A percentile compares a stretch with the other conserved stretches of the same genome.
These are phyloP conservation scores for Proteles cristata DNA, from an alignment of 2,113 vertebrate species.

Conservation along the genomic window DNA sequence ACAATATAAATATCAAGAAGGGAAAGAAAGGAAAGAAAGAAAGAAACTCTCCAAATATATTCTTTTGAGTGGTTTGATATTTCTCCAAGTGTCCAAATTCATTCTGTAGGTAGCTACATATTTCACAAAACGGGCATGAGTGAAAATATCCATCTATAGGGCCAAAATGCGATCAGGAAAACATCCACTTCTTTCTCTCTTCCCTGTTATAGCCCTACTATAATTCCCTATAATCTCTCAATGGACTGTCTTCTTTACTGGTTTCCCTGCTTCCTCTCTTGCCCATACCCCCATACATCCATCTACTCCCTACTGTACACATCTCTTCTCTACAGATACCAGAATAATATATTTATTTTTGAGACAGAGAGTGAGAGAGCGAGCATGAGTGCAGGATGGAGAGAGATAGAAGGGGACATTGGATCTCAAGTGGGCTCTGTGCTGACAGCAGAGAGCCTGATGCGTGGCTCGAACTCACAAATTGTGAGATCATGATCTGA, in stretches of 20 bases:
- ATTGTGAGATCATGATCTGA: too few relatives aligned
- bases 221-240: background rate
- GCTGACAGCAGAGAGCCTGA: too few relatives aligned
- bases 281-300: background rate
- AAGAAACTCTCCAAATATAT: constrained; percentile 31
- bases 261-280: background rate
- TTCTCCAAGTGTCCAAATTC: constrained; percentile 12
- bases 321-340: background rate
- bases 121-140: background rate
- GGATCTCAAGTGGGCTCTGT: too few relatives aligned
- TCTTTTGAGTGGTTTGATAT: background rate
- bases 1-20: background rate
- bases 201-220: background rate
- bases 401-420: too few relatives aligned
- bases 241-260: background rate
- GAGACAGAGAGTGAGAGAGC: too few relatives aligned
- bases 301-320: too few relatives aligned
- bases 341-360: background rate
- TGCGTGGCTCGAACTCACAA: too few relatives aligned
- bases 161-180: background rate
- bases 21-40: background rate
- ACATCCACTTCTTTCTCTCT: background rate
- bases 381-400: too few relatives aligned
- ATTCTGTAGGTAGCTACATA: background rate
- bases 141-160: background rate